Evolutionary conservation across 1,140 invertebrate genomes (phyloP), one percentile per base, ranked within the genome.

Genomic region (Grapholita molesta): DNA sequence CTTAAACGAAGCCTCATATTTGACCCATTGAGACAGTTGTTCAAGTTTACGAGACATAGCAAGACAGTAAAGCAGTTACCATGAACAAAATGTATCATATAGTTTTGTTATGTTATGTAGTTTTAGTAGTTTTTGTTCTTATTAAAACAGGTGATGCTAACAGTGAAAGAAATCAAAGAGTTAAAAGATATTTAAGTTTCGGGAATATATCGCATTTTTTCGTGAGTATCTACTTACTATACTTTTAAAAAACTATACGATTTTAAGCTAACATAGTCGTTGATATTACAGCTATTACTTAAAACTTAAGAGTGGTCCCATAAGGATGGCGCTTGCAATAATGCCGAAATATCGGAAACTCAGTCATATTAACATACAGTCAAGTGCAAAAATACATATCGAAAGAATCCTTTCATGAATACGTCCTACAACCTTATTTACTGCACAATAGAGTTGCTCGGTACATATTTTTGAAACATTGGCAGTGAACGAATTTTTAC

Each of bases 191-290:
- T 61, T 71, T 89, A 24, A 71, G 73, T 7, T 88, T 90, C 61
- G 77, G 71, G 24, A 90, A 90, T 74, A 77, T 83, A 57, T 74
- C 88, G 9, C 79, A 74, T 71, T 88, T 86, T 67, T 90, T 90
- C 52, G 87, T 89, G 72, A 86, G 85, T 88, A 78, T 71, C 8
- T 64, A 11, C 28, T 57, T 74, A 25, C 69, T 38, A 32, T 38
- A 64, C 21, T 48, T 18, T 48, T 38, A 38, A 11, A 35, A 11
- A 35, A 7, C 7, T 35, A 9, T 35, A 9, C 33, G 33, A 7
- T n/a, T n/a, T 32, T 24, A 38, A 42, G 15, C 35, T 70, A 42
- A 61, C n/a, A 33, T 66, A 3, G 28, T 4, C 28, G 28, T 24
- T 71, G 64, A 61, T 72, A n/a, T n/a, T n/a, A n/a, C n/a, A n/a